Evolutionary conservation across 1,140 invertebrate species (phyloP), one percentile per base, ranked within the genome.

Genomic region (Drosophila willistoni): DNA sequence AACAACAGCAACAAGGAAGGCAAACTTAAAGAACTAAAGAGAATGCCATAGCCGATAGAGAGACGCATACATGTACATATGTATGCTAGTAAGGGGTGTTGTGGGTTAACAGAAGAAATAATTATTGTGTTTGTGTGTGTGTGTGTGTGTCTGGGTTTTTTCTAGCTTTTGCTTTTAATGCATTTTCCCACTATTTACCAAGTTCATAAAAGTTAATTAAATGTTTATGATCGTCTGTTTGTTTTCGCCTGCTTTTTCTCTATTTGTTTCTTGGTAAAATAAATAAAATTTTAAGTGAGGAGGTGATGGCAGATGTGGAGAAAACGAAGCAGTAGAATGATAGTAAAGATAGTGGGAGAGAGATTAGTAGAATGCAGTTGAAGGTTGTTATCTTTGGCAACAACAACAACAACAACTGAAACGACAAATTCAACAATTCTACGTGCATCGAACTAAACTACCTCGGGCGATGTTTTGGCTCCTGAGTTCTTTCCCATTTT

Each of bases 141-240:
- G 12, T 39, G 36, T 39, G 36, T 51, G 17, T 51, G 44, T 51
- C 17, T 51, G 17, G 10, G 44, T 51, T 62, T 51, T 68, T 73
- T 77, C 25, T 55, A 71, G 41, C 51, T 67, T 77, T 73, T 64
- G 59, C 67, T 70, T 71, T 84, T 84, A 68, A 71, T 74, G 71
- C 68, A 68, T 71, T 86, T 71, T 55, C 39, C 10, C 76, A 80
- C 73, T 78, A 75, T 89, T 89, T 90, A 73, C 85, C 68, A 64
- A 75, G 85, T 84, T 89, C 85, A 89, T 84, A 89, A 89, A 89
- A 89, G 77, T 90, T 89, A 89, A 89, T 89, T 89, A 89, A 89
- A 89, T 90, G 82, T 89, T 89, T 89, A 89, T 81, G 81, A 89
- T 68, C 68, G 67, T 55, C 70, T 73, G 73, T 67, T 70, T 68